Conservation (phyloP, 2,888 invertebrate species). For the Leptopilina drosophilae region DNA sequence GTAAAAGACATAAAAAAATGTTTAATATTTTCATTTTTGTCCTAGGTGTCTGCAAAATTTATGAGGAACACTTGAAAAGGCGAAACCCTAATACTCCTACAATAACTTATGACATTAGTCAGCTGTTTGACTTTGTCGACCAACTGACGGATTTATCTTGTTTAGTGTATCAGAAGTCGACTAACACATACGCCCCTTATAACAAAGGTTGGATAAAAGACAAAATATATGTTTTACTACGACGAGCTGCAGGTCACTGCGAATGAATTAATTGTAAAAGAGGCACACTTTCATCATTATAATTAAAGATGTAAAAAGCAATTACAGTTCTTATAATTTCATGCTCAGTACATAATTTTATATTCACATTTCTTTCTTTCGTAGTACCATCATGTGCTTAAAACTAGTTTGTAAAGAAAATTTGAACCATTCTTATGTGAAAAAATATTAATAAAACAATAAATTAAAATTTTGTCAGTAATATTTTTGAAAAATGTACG, state of each 20-base stretch:
- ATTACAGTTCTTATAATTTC: background rate
- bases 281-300: background rate
- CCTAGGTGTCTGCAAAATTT: conserved; percentile 96
- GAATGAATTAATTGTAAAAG: conserved; percentile 11
- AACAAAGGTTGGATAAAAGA: conserved; percentile 99
- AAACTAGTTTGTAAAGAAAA: no score
- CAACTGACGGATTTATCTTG: conserved; percentile 96
- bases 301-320: background rate
- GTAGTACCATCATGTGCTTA: no score
- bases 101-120: conserved; percentile 98
- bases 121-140: conserved; percentile 98
- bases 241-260: conserved; percentile 87
- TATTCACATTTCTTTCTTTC: no score
- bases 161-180: conserved; percentile 96
- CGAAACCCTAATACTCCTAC: conserved; percentile 97
- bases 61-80: conserved; percentile 97
- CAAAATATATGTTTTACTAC: conserved; percentile 95
- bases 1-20: no score
- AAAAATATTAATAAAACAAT: no score
- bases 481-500: no score
- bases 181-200: conserved; percentile 97
- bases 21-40: conserved; percentile 47
- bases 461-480: no score
- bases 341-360: no score
- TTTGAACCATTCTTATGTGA: no score